Base-by-base conservation (phyloP, 2,888 invertebrate genomes). In the Pteria penguin region DNA sequence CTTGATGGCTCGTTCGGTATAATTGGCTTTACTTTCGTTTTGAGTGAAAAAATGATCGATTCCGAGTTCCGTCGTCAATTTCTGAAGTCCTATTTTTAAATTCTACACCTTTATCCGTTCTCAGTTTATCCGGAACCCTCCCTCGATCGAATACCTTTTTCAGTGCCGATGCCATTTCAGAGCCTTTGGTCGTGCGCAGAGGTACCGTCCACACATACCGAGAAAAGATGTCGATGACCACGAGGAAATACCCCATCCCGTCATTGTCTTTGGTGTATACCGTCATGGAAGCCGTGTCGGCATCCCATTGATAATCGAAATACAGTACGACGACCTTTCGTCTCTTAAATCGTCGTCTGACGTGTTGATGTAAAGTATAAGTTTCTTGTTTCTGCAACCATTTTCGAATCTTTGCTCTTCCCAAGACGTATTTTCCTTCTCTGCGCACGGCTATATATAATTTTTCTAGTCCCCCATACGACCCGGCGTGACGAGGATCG, bases 351-450 rank as follows among this genome's bases (percentile, higher is more conserved):
- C 74, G 71, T 11, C 72, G 11, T 14, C 76, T 45, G 1, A 54
- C 62, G 60, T 76, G 73, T 60, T 75, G 54, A 36, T 80, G 78
- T 31, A 82, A 70, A n/a, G 75, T 71, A 55, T 70, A 78, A 26
- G 75, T 72, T 68, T 81, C 79, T 54, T 80, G 81, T 72, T 74
- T 80, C 55, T 75, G 57, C 18, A 79, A 60, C 82, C 79, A 80
- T 26, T 82, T 74, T n/a, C 68, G 72, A 54, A 82, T 76, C 60
- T 79, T 78, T 4, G 62, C 60, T 63, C 61, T 63, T 11, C 75
- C 55, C 4, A 78, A 26, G 11, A 76, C 78, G 32, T 72, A 80
- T 68, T 77, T 74, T 18, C 75, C 81, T 29, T 80, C 78, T 69
- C 80, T 79, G 60, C 70, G 71, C 58, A 78, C 75, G 14, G 72